Base-by-base conservation (phyloP, 2,888 invertebrate species). In the Pollenia griseotomentosa region DNA sequence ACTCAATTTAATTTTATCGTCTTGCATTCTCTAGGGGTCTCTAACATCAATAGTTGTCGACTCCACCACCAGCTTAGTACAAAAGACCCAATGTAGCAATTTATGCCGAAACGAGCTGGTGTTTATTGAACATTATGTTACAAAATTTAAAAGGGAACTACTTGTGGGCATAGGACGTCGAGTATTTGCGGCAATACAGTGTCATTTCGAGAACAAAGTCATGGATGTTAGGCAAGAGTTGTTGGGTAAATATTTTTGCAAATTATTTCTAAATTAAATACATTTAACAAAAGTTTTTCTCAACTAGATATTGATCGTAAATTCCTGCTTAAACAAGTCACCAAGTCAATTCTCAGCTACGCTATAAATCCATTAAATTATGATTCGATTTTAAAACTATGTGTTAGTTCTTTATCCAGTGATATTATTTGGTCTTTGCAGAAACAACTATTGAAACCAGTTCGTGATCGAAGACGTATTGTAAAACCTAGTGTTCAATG, bases 81-180 rank as follows among this genome's bases (percentile, higher is more conserved):
- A 89, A 48, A 90, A 89, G 82, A 88, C 88, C 4, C 88, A 88
- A 1, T 74, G 89, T 81, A 88, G 88, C 7, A 89, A 91, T 40
- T 63, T 92, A 68, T 88, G 87, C 7, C 91, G 90, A 46, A 90
- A 90, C 19, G 91, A 91, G 71, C 88, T 90, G n/a, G 91, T 93
- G 4, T 93, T 92, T 48, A 90, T 93, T 4, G 93, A 93, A 55
- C 92, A 93, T 79, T 90, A 91, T 61, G 88, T 92, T 66, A 91
- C 92, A 8, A 92, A 91, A 88, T 93, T 93, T 51, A 93, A 92
- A 84, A 90, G 92, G 6, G 90, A 91, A 11, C 74, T 93, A 23
- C 88, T 92, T 16, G 90, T 92, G 0, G 93, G 93, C 3, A 88
- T 93, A 48, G 91, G 91, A 23, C 90, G 90, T 48, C 89, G 90